Conservation (phyloP, 2,797 vertebrate genomes). For the Macrochelys suwanniensis region DNA sequence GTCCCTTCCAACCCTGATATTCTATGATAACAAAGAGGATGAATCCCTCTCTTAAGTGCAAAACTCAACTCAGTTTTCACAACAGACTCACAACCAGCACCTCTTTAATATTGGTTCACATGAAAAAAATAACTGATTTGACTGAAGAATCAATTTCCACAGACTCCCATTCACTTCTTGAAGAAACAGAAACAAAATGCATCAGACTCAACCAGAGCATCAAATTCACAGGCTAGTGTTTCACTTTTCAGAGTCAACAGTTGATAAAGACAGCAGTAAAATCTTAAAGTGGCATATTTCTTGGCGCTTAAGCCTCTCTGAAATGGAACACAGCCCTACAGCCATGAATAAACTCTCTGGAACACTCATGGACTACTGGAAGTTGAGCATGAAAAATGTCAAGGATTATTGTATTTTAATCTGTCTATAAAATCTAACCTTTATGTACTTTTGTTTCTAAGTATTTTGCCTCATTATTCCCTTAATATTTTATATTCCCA, state of each 20-base stretch:
- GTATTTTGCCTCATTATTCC: conserved; percentile 54
- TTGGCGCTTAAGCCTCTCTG: neutral
- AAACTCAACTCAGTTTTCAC: neutral
- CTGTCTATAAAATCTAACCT: conserved; percentile 32
- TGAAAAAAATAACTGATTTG: neutral
- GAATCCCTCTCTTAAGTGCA: too few species aligned
- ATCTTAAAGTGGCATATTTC: neutral
- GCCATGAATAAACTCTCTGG: neutral
- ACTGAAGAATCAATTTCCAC: neutral
- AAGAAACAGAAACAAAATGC: neutral
- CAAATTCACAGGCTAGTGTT: neutral
- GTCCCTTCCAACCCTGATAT: too few species aligned
- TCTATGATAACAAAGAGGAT: too few species aligned
- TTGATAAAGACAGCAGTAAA: neutral
- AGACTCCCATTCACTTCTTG: neutral
- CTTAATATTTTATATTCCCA: conserved; percentile 52
- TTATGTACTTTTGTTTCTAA: conserved; percentile 18
- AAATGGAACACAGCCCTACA: neutral
- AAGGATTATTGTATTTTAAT: rapidly evolving
- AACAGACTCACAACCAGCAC: neutral
- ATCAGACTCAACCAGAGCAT: rapidly evolving
- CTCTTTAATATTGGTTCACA: neutral
- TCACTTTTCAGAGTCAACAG: neutral
- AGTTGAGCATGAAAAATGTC: neutral
- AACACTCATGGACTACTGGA: neutral